Conservation (phyloP, 2,888 invertebrate species). For the Diplolepis rosae region DNA sequence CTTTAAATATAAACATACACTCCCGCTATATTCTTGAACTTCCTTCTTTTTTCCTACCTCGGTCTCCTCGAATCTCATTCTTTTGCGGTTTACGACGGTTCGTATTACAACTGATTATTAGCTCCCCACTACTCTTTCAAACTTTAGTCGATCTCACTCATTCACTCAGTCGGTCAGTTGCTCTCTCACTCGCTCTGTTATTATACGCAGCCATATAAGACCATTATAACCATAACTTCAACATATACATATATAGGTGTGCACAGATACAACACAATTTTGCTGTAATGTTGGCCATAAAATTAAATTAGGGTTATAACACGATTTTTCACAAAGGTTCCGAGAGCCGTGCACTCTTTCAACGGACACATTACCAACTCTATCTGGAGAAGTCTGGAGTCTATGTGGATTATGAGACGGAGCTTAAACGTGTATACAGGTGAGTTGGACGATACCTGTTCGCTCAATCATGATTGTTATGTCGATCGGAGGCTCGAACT, state of each 20-base stretch:
- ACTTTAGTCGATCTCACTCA: constrained; percentile 38
- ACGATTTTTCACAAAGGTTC: constrained; percentile 73
- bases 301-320: constrained; percentile 75
- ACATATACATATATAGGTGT: constrained; percentile 44
- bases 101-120: constrained; percentile 74
- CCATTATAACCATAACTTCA: constrained; percentile 58
- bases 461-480: background rate
- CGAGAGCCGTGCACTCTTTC: constrained; percentile 52
- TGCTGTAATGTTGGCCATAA: constrained; percentile 71
- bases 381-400: constrained; percentile 34
- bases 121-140: constrained; percentile 53
- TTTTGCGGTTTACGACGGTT: constrained; percentile 62
- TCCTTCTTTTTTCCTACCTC: constrained; percentile 37
- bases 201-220: constrained; percentile 62
- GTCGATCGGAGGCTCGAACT: background rate
- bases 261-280: constrained; percentile 47
- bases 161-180: constrained; percentile 40
- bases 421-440: background rate
- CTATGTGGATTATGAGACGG: background rate
- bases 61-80: constrained; percentile 41
- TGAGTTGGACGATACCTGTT: constrained; percentile 17
- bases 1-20: constrained; percentile 47
- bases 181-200: constrained; percentile 52
- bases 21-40: constrained; percentile 14
- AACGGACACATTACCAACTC: constrained; percentile 53